Base-by-base conservation (phyloP, 2,888 invertebrate genomes). In the Lordiphosa fenestrarum region DNA sequence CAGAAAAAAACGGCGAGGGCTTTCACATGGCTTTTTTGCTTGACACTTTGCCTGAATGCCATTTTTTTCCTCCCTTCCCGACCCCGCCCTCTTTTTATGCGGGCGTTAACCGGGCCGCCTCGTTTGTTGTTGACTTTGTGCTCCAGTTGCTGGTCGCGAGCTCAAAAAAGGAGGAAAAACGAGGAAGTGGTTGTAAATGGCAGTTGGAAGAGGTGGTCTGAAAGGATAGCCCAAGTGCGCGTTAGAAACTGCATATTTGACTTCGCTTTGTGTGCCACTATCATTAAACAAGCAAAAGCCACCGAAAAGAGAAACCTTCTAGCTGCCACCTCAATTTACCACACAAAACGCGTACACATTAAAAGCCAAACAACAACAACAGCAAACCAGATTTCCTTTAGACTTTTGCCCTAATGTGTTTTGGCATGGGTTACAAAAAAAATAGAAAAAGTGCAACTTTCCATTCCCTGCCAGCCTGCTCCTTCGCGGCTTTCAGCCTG, bases 61-160 rank as follows among this genome's bases (percentile, higher is more conserved):
- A 42, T 37, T 51, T 64, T 66, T 51, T 39, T 39, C 9, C 33
- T 19, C n/a, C 5, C 7, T 7, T 7, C 12, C 25, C 48, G n/a
- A 41, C 52, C 42, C 36, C 38, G 48, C 53, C 36, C 47, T 40
- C 48, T 41, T 67, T 61, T 81, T 72, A 71, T 77, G 78, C 82
- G 77, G 77, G 78, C 77, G 75, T 82, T 82, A 75, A 69, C 78
- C 82, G 75, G 62, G 49, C 49, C 57, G 33, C n/a, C 53, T 36
- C 66, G 52, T 72, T 82, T 78, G 73, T 70, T 82, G 82, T 78
- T 78, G 73, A 75, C 78, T 82, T 73, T 82, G 78, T 75, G 82
- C 82, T 77, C 78, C 70, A 81, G 82, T 77, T 77, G 73, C 71
- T 56, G 53, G 53, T 42, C 47, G 57, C 47, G 61, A 40, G 39